Percentiles rank a stretch among this genome's conserved stretches.
phyloP scores from a whole-genome alignment of 35 echinoderm and acorn worm genomes.

The Holothuria glaberrima region DNA sequence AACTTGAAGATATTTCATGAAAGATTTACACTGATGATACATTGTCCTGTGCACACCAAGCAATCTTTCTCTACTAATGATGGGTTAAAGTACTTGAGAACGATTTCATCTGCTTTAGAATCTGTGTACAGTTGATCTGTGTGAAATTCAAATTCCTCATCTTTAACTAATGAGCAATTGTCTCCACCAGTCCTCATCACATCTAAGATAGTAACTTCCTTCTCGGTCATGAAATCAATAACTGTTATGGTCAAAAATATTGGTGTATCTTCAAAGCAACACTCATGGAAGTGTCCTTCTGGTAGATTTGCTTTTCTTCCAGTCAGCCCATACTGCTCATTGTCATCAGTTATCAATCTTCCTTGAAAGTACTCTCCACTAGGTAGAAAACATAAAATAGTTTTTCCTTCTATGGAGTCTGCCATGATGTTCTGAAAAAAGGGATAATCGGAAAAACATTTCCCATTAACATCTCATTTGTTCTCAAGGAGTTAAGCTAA shows the following conservation, averaged over 20 bases:
- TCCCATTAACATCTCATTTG: too few species aligned
- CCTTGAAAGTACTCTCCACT: slow-evolving; percentile 64
- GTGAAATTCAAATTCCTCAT: slow-evolving; percentile 64
- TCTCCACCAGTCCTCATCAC: slow-evolving; percentile 76
- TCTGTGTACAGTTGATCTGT: slow-evolving; percentile 69
- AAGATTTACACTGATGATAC: slow-evolving; percentile 24
- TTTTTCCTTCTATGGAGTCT: too few species aligned
- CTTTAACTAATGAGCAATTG: slow-evolving; percentile 69
- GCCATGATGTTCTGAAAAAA: too few species aligned
- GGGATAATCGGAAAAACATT: too few species aligned
- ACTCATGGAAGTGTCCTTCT: slow-evolving; percentile 65
- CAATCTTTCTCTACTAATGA: slow-evolving; percentile 59
- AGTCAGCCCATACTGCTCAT: slow-evolving; percentile 74
- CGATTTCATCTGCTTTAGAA: slow-evolving; percentile 64
- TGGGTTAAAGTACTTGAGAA: slow-evolving; percentile 53
- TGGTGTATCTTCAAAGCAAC: slow-evolving; percentile 81
- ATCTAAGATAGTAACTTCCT: slow-evolving; percentile 49
- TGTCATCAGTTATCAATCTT: slow-evolving; percentile 51
- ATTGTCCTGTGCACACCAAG: slow-evolving; percentile 71
- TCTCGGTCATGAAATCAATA: slow-evolving; percentile 48
- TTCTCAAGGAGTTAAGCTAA: too few species aligned
- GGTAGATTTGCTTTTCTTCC: slow-evolving; percentile 54
- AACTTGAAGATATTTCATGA: not conserved
- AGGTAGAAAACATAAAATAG: slow-evolving; percentile 66
- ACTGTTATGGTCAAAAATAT: slow-evolving; percentile 67